Conservation (phyloP, 2,888 invertebrate genomes). For the Adela reaumurella region DNA sequence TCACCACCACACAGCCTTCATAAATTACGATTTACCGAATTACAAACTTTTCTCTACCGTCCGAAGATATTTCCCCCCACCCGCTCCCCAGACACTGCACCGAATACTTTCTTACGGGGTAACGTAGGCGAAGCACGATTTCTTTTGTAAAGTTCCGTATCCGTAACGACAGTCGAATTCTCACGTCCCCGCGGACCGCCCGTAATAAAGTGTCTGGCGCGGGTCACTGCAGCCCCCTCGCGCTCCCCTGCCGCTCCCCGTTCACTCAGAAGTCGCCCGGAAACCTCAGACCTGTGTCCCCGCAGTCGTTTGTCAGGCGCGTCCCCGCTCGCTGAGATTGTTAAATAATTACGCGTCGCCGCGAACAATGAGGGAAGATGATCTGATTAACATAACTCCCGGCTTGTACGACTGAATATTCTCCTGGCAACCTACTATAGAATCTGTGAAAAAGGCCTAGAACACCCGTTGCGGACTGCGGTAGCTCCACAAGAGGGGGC, state of each 20-base stretch:
- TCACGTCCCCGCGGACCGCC: conserved; percentile 34
- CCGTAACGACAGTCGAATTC: conserved; percentile 54
- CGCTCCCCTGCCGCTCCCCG: too few relatives aligned
- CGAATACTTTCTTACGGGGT: not conserved
- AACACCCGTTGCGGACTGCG: too few relatives aligned
- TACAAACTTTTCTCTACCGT: too few relatives aligned
- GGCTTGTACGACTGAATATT: not conserved
- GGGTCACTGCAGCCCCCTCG: not conserved
- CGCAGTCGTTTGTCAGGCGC: not conserved
- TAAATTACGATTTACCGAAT: not conserved
- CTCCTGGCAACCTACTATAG: too few relatives aligned
- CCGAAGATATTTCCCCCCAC: too few relatives aligned
- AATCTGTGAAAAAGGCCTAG: too few relatives aligned
- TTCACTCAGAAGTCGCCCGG: not conserved
- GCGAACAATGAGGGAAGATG: not conserved
- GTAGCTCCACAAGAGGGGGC: too few relatives aligned
- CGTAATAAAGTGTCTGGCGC: conserved; percentile 4
- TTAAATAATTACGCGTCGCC: not conserved
- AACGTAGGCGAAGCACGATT: conserved; percentile 12
- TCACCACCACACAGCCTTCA: not conserved
- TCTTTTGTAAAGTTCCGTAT: conserved; percentile 53
- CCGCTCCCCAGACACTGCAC: not conserved
- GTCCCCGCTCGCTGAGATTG: not conserved
- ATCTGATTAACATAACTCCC: not conserved
- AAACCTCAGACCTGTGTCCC: not conserved